phyloP scores from a whole-genome alignment of 2,797 vertebrate genomes.

The Bradypodion pumilum region DNA sequence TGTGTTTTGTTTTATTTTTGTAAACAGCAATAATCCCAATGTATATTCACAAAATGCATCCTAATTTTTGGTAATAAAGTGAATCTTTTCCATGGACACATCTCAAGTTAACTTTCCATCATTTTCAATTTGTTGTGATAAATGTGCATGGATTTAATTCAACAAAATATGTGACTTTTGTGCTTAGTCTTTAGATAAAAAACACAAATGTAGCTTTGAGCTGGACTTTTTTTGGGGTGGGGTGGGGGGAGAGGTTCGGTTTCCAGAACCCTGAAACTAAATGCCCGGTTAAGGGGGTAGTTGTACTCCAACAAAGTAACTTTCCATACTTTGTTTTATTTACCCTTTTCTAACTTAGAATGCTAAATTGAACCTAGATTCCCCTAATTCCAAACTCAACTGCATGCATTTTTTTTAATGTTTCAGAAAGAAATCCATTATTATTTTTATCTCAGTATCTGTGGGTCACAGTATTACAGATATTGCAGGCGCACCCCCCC shows the following conservation, averaged over 20 bases:
- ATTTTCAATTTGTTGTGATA: neutral
- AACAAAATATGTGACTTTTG: neutral
- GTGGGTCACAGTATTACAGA: too few relatives aligned
- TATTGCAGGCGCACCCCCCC: too few relatives aligned
- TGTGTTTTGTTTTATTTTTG: too few relatives aligned
- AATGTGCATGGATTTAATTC: neutral
- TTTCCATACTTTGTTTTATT: neutral
- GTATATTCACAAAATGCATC: neutral
- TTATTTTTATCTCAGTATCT: neutral
- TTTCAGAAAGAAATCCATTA: neutral
- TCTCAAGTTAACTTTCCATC: neutral
- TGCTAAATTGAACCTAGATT: neutral
- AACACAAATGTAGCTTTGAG: neutral
- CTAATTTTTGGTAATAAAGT: neutral
- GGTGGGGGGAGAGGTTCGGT: too few relatives aligned
- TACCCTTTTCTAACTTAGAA: neutral
- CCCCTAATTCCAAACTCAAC: neutral
- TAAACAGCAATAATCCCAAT: too few relatives aligned
- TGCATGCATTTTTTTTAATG: neutral
- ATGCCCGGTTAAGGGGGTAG: too few relatives aligned
- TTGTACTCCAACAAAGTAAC: too few relatives aligned
- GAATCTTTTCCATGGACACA: neutral
- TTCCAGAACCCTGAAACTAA: too few relatives aligned
- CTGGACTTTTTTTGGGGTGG: neutral
- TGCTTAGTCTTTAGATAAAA: too few relatives aligned